Percentiles rank a stretch among this genome's conserved stretches.
Conservation (phyloP, 2,797 vertebrate species). For the Coccyzus lansbergi region DNA sequence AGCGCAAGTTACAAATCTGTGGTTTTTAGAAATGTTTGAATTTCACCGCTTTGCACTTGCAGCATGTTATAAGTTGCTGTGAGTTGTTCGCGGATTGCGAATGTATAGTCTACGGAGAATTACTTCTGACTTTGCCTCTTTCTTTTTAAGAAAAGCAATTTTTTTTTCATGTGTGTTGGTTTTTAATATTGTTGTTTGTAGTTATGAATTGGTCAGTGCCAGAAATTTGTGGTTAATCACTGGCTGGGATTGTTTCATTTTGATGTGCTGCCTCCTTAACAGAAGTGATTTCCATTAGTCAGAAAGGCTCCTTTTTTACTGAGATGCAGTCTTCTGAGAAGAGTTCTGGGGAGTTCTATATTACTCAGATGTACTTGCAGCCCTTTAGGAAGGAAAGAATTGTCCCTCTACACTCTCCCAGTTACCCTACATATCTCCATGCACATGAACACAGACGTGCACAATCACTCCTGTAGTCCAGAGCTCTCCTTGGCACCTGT, state of each 20-base stretch:
- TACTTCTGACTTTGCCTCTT: conserved; percentile 39
- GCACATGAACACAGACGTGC: neutral
- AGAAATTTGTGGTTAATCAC: conserved; percentile 49
- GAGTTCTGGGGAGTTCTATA: neutral
- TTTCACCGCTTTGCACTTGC: conserved; percentile 71
- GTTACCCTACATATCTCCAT: too few relatives aligned
- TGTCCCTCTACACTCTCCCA: neutral
- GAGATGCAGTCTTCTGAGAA: conserved; percentile 7
- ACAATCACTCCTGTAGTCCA: neutral
- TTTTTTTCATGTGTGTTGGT: neutral
- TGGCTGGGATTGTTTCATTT: conserved; percentile 38
- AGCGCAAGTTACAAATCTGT: conserved; percentile 77
- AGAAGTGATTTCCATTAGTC: neutral
- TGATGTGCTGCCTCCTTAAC: conserved; percentile 45
- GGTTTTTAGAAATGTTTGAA: conserved; percentile 74
- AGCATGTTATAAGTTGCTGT: conserved; percentile 57
- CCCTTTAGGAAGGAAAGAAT: neutral
- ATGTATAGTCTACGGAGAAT: conserved; percentile 63
- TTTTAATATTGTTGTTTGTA: conserved; percentile 47
- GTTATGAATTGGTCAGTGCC: conserved; percentile 45
- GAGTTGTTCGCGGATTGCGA: conserved; percentile 66
- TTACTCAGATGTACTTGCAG: conserved; percentile 12
- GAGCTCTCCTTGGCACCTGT: neutral
- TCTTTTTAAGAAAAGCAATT: conserved; percentile 45
- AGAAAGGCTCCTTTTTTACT: conserved; percentile 49